These are phyloP conservation scores for Drosophila nigrodunni DNA, from an alignment of 1,140 invertebrate species.

Conservation along the genomic window DNA sequence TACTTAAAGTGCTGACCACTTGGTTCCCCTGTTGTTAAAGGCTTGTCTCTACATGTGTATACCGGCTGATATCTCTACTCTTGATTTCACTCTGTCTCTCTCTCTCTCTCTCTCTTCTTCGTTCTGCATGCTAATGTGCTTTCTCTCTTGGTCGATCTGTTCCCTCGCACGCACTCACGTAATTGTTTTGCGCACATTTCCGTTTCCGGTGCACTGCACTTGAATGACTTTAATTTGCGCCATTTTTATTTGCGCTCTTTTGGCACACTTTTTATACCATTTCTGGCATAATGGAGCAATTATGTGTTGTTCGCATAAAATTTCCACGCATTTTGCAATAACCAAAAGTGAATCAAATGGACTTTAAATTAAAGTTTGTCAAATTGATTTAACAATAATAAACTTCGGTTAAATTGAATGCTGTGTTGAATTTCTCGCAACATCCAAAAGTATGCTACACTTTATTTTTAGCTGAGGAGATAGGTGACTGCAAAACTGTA, in stretches of 20 bases:
- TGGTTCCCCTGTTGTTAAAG: conserved; percentile 21
- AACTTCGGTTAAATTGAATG: background rate
- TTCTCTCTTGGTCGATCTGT: background rate
- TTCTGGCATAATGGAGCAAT: conserved; percentile 66
- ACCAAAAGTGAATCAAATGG: conserved; percentile 21
- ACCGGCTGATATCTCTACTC: conserved; percentile 34
- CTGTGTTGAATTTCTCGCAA: too few species aligned
- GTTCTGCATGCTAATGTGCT: background rate
- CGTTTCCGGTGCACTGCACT: conserved; percentile 77
- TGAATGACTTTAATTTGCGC: conserved; percentile 74
- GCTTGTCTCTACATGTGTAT: conserved; percentile 26
- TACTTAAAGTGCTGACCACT: conserved; percentile 60
- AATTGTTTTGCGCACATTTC: conserved; percentile 78
- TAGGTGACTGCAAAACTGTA: too few species aligned
- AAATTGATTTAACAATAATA: background rate
- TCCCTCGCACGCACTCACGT: conserved; percentile 39
- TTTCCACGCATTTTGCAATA: conserved; percentile 24
- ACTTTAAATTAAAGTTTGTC: background rate
- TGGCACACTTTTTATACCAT: conserved; percentile 8
- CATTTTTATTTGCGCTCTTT: conserved; percentile 70
- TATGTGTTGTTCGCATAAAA: conserved; percentile 33
- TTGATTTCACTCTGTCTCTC: background rate
- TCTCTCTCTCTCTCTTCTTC: background rate
- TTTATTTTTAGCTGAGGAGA: too few species aligned
- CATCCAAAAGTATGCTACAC: too few species aligned